Conservation (phyloP, 2,888 invertebrate species). For the Ormia ochracea region DNA sequence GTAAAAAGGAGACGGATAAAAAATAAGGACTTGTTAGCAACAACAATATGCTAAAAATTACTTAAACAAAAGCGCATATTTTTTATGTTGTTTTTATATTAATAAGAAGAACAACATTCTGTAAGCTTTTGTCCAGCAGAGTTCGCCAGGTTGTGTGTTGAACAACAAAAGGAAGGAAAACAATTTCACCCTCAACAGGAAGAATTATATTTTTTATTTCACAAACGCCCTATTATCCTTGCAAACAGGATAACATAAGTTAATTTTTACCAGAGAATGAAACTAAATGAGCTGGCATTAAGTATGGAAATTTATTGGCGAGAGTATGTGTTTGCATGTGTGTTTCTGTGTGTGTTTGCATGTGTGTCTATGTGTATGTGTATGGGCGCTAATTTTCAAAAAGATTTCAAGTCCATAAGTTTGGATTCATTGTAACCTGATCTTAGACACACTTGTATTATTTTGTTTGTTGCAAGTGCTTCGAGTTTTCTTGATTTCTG, state of each 20-base stretch:
- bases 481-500: slow-evolving; percentile 60
- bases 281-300: slow-evolving; percentile 62
- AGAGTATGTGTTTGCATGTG: neutral
- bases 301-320: neutral
- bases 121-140: slow-evolving; percentile 37
- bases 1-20: slow-evolving; percentile 12
- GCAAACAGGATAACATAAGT: slow-evolving; percentile 64
- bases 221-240: slow-evolving; percentile 44
- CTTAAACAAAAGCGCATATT: slow-evolving; percentile 44
- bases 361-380: neutral
- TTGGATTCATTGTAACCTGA: slow-evolving; percentile 42
- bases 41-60: slow-evolving; percentile 63
- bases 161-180: neutral
- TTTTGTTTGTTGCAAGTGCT: slow-evolving; percentile 52
- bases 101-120: slow-evolving; percentile 52
- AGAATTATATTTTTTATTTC: slow-evolving; percentile 20
- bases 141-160: neutral
- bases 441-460: slow-evolving; percentile 57
- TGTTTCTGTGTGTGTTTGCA: neutral
- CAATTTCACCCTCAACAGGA: slow-evolving; percentile 50
- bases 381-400: slow-evolving; percentile 60
- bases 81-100: neutral
- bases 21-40: slow-evolving; percentile 27
- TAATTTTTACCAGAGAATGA: slow-evolving; percentile 64
- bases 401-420: slow-evolving; percentile 16